Evolutionary conservation across 2,888 invertebrate genomes (phyloP), one percentile per base, ranked within the genome.

Genomic region (Lasius platythorax): DNA sequence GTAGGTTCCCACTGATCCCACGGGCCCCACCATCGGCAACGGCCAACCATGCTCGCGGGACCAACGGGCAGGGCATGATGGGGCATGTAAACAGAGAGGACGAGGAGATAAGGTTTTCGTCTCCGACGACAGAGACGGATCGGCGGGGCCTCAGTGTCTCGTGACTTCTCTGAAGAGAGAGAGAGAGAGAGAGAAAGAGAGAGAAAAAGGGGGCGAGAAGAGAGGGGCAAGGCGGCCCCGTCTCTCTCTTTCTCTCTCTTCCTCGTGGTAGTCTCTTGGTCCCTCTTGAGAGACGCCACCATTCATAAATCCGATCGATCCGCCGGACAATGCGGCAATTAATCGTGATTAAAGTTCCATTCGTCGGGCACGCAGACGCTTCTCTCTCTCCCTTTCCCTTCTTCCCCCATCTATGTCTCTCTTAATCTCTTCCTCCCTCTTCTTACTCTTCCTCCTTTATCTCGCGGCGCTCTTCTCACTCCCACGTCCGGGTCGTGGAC

Each of bases 51-150:
- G 70, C 53, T 37, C 50, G 75, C 33, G 40, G 82, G 68, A 74
- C 68, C 82, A 28, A 68, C 68, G 61, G 37, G 18, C 84, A 82
- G 74, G 84, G 82, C 68, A 72, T 46, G 81, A 85, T 79, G 87
- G 83, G 74, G 53, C 84, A 74, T 82, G 87, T 85, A 84, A 87
- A 86, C 83, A 72, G 86, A 85, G 82, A 85, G 64, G 58, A 76
- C 83, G 82, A 82, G 56, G 40, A 83, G 74, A 84, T 85, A 85
- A 87, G 79, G 79, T 86, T 53, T 53, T 83, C 64, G 67, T 87
- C 82, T 81, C 82, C 67, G 73, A 73, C 30, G 37, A 53, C 82
- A 75, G 74, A 89, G 78, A 88, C 82, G 87, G 46, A 85, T 74
- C 85, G 74, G 76, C 64, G 40, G 68, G 43, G 66, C 66, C 33